Base-by-base conservation (phyloP, 2,113 vertebrate genomes). In the Muntiacus reevesi region DNA sequence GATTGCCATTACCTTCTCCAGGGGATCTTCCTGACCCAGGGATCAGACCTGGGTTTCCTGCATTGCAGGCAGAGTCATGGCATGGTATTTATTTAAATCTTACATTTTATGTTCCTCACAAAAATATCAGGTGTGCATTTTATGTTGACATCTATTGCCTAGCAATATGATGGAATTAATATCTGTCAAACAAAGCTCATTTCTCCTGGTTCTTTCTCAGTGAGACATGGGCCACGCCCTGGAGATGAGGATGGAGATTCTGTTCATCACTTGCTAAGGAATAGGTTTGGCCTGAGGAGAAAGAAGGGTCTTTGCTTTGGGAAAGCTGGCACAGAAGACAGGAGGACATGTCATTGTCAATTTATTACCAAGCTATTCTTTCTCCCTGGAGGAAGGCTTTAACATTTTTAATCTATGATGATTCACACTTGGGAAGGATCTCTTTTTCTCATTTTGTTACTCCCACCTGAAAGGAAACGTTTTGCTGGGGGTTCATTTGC, bases 281-380 rank as follows among this genome's bases (percentile, higher is more conserved):
- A 9, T 59, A 52, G 40, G 14, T 36, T 40, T 47, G 36, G 7
- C 91, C 78, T 62, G 14, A 71, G 79, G 40, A 78, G 28, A 47
- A 60, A 47, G 57, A 57, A 62, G 27, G 15, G 54, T 15, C 87
- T 95, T 67, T 33, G 43, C 89, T 92, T 95, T 36, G 89, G 94
- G 87, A 97, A 94, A 60, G 28, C 67, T 90, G 62, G 79, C 59
- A 40, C 81, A 85, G 74, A 92, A 76, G 79, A 95, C 52, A n/a
- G 71, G 87, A 96, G 79, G 74, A 84, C 76, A 40, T 1, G 2
- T 96, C 87, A 47, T 7, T 96, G 64, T 91, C 78, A 54, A 36
- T 97, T 98, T 94, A 91, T 81, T 88, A 90, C 45, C 84, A 95
- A 92, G 78, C 36, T 88, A 27, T 79, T 76, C 90, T 84, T 92